These are phyloP conservation scores for Diglossa cyanea DNA, from an alignment of 2,797 vertebrate species.

Conservation along the genomic window DNA sequence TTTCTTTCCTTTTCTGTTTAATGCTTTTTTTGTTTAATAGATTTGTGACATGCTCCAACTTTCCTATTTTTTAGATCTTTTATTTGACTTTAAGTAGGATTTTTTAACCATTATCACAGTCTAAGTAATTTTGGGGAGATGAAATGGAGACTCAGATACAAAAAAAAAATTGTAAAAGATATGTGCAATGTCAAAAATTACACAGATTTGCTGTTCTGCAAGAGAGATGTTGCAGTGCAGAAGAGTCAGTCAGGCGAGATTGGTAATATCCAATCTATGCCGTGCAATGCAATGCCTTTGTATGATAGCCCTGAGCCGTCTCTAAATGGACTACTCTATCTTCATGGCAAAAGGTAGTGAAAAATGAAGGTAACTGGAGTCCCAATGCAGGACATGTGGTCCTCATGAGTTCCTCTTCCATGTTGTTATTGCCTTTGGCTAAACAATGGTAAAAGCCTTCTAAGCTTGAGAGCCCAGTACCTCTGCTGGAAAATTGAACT, in stretches of 20 bases:
- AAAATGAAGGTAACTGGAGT: background rate
- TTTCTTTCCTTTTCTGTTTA: background rate
- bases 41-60: background rate
- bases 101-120: background rate
- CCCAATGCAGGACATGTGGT: background rate
- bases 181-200: background rate
- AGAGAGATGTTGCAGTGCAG: background rate
- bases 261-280: fast-evolving
- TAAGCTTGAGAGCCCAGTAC: background rate
- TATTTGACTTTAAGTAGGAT: background rate
- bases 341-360: background rate
- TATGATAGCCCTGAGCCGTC: background rate
- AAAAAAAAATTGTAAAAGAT: background rate
- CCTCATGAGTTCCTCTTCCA: background rate
- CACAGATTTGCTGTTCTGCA: fast-evolving
- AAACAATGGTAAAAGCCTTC: background rate
- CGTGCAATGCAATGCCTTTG: background rate
- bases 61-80: background rate
- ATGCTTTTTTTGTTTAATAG: background rate
- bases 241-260: background rate
- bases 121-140: background rate
- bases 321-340: background rate
- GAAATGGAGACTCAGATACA: background rate
- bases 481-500: background rate
- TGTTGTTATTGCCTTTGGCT: background rate